phyloP scores from a whole-genome alignment of 2,888 invertebrate species.

The Crematogaster levior region DNA sequence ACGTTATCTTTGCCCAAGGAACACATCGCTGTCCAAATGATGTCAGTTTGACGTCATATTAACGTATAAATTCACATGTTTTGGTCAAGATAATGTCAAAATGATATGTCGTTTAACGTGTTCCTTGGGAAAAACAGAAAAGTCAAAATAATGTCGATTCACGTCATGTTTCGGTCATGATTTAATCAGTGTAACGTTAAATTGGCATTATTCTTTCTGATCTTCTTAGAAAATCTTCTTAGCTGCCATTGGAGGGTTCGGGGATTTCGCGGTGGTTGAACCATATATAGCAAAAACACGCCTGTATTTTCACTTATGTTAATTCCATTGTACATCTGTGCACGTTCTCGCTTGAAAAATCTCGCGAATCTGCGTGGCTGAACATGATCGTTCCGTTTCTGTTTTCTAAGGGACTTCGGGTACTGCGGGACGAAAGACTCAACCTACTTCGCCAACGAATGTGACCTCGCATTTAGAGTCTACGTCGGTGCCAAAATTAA shows the following conservation, averaged over 20 bases:
- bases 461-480: constrained; percentile 25
- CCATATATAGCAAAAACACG: neutral
- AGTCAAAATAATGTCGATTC: too few species aligned
- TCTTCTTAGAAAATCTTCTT: too few species aligned
- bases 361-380: constrained; percentile 9
- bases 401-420: constrained; percentile 58
- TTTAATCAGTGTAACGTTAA: too few species aligned
- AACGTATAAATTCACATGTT: too few species aligned
- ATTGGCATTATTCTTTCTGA: too few species aligned
- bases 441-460: constrained; percentile 64
- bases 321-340: constrained; percentile 57
- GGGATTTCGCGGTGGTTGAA: neutral
- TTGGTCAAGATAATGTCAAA: too few species aligned
- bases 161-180: too few species aligned
- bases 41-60: too few species aligned
- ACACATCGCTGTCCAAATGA: too few species aligned
- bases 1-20: neutral
- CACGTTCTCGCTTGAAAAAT: constrained; percentile 55
- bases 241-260: neutral
- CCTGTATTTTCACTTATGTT: constrained; percentile 74
- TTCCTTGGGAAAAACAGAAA: too few species aligned
- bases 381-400: constrained; percentile 56
- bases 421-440: constrained; percentile 56
- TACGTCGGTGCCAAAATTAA: constrained; percentile 38
- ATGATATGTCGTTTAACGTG: too few species aligned